Base-by-base conservation (phyloP, 2,797 vertebrate genomes). In the Babyrousa celebensis region DNA sequence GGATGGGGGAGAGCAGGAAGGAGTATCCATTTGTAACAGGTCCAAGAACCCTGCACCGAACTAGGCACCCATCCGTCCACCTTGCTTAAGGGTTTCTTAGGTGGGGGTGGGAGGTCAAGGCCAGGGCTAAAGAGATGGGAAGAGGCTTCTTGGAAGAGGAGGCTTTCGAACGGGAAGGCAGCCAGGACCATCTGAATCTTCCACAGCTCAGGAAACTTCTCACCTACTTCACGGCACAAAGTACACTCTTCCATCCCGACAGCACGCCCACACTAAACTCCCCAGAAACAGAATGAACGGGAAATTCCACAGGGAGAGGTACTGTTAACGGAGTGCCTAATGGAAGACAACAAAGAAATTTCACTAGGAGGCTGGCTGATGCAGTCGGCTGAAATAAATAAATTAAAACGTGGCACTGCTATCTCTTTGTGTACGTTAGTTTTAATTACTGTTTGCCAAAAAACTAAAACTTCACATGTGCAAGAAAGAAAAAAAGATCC, bases 371-470 rank as follows among this genome's bases (percentile, higher is more conserved):
- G 95, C 94, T 17, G 83, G 96, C 27, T 12, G 85, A 83, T n/a
- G 91, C 86, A 94, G 96, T 87, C 94, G 94, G 91, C 88, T 75
- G 70, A 92, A 96, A 95, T 97, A 93, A 91, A 96, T 94, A 92
- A 90, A 97, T 97, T 94, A 97, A 96, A 96, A 93, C 8, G 86
- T 82, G 89, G 75, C 89, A 92, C 67, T 91, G 93, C 89, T 94
- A 70, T 87, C 84, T 88, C 92, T 75, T 48, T 92, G 92, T 82
- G 89, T 89, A 63, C 3, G 23, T 84, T 92, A 78, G 89, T 89
- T 96, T 97, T 96, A 96, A 97, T 95, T 93, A 94, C 75, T 93
- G 25, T 96, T 97, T 97, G 96, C 96, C 85, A 83, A 84, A 74
- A 96, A 91, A 91, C 84, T 14, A 65, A 96, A 94, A 89, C 56